phyloP scores from a whole-genome alignment of 2,113 vertebrate species.

The Nesoenas mayeri region DNA sequence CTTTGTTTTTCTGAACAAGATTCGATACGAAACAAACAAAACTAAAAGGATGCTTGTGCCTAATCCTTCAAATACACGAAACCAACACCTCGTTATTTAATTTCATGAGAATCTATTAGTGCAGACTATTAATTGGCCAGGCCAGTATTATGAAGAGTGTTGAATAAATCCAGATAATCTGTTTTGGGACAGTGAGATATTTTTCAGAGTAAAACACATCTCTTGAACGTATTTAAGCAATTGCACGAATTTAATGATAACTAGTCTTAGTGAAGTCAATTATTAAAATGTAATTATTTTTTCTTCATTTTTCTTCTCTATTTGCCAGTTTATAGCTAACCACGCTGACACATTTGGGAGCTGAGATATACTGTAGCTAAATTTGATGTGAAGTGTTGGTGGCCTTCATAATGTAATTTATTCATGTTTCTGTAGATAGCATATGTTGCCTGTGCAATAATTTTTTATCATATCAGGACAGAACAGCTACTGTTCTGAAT shows the following conservation, averaged over 20 bases:
- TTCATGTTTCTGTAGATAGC: slow-evolving; percentile 67
- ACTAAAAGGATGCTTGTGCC: background rate
- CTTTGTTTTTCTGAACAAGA: background rate
- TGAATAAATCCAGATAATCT: background rate
- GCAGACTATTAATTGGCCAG: background rate
- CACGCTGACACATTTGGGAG: slow-evolving; percentile 58
- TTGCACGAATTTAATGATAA: background rate
- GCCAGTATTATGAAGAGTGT: background rate
- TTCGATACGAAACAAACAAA: background rate
- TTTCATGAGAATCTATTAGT: background rate
- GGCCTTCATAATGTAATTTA: slow-evolving; percentile 72
- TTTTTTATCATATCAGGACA: slow-evolving; percentile 54
- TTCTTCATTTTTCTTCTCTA: background rate
- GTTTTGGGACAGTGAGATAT: background rate
- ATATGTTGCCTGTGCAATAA: slow-evolving; percentile 62
- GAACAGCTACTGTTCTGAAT: slow-evolving; percentile 34
- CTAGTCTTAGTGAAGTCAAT: background rate
- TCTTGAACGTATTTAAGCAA: background rate
- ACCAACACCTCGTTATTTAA: background rate
- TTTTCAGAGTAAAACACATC: background rate
- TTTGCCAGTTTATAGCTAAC: slow-evolving; percentile 67
- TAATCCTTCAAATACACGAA: background rate
- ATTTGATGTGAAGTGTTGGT: slow-evolving; percentile 64
- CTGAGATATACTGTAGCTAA: slow-evolving; percentile 70
- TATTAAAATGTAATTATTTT: background rate